A percentile compares a stretch with the other conserved stretches of the same genome.
Conservation (phyloP, 1,140 invertebrate genomes). For the Pseudomyrmex flavicornis region DNA sequence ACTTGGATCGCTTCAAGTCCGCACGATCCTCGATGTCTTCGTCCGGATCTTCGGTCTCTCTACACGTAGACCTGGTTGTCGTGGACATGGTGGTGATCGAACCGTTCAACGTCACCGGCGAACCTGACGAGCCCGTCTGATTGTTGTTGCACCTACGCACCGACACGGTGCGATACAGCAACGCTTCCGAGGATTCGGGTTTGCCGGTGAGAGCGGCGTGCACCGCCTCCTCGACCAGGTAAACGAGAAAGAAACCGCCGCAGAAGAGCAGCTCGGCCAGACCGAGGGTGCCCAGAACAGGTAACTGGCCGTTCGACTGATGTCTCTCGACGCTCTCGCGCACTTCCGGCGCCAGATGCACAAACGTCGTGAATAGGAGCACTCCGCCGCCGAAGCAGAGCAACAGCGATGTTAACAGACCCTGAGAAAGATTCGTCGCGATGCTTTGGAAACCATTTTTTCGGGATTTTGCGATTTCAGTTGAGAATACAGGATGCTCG, state of each 20-base stretch:
- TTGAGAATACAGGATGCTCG: neutral
- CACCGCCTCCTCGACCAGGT: slow-evolving; percentile 90
- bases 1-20: slow-evolving; percentile 22
- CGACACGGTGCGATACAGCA: slow-evolving; percentile 86
- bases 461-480: neutral
- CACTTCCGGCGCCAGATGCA: slow-evolving; percentile 92
- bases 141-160: slow-evolving; percentile 85
- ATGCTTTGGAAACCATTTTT: slow-evolving; percentile 4
- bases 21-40: slow-evolving; percentile 30
- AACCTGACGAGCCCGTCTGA: slow-evolving; percentile 59
- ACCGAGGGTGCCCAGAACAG: slow-evolving; percentile 82
- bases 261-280: slow-evolving; percentile 89
- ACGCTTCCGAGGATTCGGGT: slow-evolving; percentile 83
- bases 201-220: slow-evolving; percentile 86
- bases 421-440: slow-evolving; percentile 73
- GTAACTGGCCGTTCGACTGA: slow-evolving; percentile 80
- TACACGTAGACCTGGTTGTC: slow-evolving; percentile 64
- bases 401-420: slow-evolving; percentile 87
- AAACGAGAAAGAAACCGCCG: slow-evolving; percentile 90
- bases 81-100: slow-evolving; percentile 66
- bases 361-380: slow-evolving; percentile 90
- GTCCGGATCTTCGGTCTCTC: slow-evolving; percentile 30
- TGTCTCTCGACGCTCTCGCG: slow-evolving; percentile 85
- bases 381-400: slow-evolving; percentile 94
- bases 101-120: slow-evolving; percentile 61